Conservation (phyloP, 1,140 invertebrate species). For the Riptortus pedestris region DNA sequence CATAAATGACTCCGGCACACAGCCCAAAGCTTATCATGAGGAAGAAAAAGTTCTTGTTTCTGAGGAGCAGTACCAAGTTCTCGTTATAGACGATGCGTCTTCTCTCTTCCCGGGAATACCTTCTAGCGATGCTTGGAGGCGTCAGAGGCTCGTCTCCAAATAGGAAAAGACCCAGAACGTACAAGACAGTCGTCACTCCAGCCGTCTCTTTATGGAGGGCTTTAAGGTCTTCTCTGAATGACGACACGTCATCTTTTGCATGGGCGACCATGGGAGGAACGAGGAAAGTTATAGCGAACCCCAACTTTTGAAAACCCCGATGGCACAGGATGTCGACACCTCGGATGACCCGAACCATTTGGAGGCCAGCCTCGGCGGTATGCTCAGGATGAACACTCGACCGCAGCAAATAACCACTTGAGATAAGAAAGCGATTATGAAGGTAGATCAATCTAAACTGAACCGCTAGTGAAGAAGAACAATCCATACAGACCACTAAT, state of each 20-base stretch:
- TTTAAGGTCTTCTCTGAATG: not conserved
- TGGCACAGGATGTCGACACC: slow-evolving; percentile 54
- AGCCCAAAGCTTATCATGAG: slow-evolving; percentile 76
- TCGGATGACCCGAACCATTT: slow-evolving; percentile 54
- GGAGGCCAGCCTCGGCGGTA: slow-evolving; percentile 53
- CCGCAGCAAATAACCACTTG: slow-evolving; percentile 52
- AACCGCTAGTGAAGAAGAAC: no score
- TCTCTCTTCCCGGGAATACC: slow-evolving; percentile 26
- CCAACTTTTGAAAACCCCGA: slow-evolving; percentile 50
- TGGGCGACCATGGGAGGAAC: not conserved
- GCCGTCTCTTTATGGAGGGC: not conserved
- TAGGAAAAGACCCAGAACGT: slow-evolving; percentile 40
- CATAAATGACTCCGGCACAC: slow-evolving; percentile 87
- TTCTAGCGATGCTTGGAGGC: slow-evolving; percentile 68
- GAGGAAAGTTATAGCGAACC: slow-evolving; percentile 8
- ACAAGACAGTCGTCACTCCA: not conserved
- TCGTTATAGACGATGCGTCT: slow-evolving; percentile 43
- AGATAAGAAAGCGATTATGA: slow-evolving; percentile 46
- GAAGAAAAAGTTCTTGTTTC: slow-evolving; percentile 63
- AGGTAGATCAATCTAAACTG: slow-evolving; percentile 40
- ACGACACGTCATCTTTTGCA: not conserved
- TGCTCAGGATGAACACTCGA: slow-evolving; percentile 54
- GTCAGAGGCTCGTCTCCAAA: slow-evolving; percentile 64
- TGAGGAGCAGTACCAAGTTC: slow-evolving; percentile 58
- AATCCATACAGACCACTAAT: no score